Conservation (phyloP, 1,140 invertebrate genomes). For the Drosophila malerkotliana region DNA sequence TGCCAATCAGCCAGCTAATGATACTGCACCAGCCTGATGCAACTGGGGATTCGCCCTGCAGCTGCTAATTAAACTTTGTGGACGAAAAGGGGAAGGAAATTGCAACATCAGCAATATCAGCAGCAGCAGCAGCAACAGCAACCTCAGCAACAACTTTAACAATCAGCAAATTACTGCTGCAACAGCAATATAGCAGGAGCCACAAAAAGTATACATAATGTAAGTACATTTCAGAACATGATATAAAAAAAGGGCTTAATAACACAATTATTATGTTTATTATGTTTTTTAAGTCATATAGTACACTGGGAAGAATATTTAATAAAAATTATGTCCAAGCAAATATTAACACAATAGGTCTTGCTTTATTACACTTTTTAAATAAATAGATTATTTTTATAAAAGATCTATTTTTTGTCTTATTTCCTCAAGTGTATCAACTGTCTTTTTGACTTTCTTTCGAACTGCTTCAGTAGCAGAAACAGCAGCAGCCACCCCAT, state of each 20-base stretch:
- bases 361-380: too few relatives aligned
- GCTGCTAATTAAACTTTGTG: conserved; percentile 67
- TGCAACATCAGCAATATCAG: conserved; percentile 25
- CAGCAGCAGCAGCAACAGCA: conserved; percentile 1
- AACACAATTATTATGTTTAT: neutral
- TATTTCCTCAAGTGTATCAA: conserved; percentile 9
- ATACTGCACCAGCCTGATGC: conserved; percentile 40
- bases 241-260: neutral
- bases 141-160: conserved; percentile 3
- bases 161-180: conserved; percentile 35
- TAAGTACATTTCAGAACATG: conserved; percentile 35
- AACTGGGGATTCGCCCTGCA: conserved; percentile 59
- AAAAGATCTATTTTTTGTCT: neutral
- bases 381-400: neutral
- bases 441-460: conserved; percentile 71
- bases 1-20: conserved; percentile 65
- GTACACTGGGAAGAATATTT: too few relatives aligned
- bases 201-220: conserved; percentile 43
- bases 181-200: conserved; percentile 36
- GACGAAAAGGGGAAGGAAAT: conserved; percentile 12
- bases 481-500: conserved; percentile 32
- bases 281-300: neutral
- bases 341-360: too few relatives aligned
- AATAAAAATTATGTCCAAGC: too few relatives aligned
- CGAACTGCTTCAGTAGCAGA: conserved; percentile 25